These are phyloP conservation scores for Propithecus coquereli DNA, from an alignment of 2,113 vertebrate species.

Conservation along the genomic window DNA sequence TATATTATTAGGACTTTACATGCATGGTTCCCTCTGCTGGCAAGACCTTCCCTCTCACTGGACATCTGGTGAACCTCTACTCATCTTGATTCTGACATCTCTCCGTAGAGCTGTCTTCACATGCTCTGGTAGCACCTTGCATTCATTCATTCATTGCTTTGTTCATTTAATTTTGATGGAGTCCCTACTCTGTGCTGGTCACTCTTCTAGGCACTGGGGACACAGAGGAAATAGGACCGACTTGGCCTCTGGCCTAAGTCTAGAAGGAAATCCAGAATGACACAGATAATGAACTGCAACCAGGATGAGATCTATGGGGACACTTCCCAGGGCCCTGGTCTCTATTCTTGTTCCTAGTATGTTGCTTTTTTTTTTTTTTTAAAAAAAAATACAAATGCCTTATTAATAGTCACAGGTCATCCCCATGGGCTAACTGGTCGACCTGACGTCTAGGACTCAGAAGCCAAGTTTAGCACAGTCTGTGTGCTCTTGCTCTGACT, in stretches of 20 bases:
- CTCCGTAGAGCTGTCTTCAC: neutral
- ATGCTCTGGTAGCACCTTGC: too few species aligned
- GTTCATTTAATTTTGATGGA: neutral
- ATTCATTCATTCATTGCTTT: neutral
- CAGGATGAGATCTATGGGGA: neutral
- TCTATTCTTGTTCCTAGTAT: neutral
- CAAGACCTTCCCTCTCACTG: accelerated
- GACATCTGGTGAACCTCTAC: neutral
- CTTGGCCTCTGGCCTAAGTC: neutral
- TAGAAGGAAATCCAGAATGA: neutral
- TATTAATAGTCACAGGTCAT: neutral
- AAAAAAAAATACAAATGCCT: neutral
- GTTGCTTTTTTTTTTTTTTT: neutral
- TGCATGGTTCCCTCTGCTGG: accelerated
- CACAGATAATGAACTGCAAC: neutral
- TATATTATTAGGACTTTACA: neutral
- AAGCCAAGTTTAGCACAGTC: neutral
- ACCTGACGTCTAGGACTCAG: neutral
- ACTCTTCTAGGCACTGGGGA: neutral
- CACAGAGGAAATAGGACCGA: neutral
- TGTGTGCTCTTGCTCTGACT: neutral
- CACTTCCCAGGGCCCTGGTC: neutral
- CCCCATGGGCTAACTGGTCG: neutral
- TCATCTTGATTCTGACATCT: neutral
- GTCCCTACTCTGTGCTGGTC: neutral